phyloP scores from a whole-genome alignment of 2,113 vertebrate species.

The Rhinopomastus cyanomelas region DNA sequence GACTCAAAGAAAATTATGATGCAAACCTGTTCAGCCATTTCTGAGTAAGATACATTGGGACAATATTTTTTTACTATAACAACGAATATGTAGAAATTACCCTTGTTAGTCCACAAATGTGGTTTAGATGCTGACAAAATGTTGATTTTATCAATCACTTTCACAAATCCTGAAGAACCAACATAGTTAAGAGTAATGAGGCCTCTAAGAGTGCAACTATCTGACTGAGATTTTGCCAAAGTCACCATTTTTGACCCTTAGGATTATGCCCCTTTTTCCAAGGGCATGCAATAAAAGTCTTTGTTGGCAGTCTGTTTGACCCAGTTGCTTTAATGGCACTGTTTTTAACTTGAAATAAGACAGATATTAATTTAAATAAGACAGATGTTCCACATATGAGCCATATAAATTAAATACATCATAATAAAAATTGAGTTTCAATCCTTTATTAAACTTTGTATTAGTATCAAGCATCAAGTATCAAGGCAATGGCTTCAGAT shows the following conservation, averaged over 20 bases:
- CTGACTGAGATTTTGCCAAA: not conserved
- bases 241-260: not conserved
- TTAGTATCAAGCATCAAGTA: not conserved
- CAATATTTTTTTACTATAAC: not conserved
- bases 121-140: not conserved
- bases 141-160: not conserved
- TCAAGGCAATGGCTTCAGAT: not conserved
- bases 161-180: not conserved
- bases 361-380: not conserved
- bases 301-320: not conserved
- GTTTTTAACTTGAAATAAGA: not conserved
- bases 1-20: not conserved
- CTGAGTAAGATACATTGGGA: not conserved
- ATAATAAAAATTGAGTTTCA: not conserved
- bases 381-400: not conserved
- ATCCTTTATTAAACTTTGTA: not conserved
- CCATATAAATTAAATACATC: not conserved
- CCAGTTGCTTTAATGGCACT: not conserved
- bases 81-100: not conserved
- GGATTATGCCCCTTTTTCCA: not conserved
- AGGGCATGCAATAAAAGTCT: not conserved
- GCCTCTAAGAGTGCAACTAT: not conserved
- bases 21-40: not conserved
- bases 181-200: not conserved
- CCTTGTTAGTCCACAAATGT: not conserved